A percentile compares a stretch with the other conserved stretches of the same genome.
Evolutionary conservation across 2,113 vertebrate genomes (phyloP).

Genomic region (Oplegnathus fasciatus): DNA sequence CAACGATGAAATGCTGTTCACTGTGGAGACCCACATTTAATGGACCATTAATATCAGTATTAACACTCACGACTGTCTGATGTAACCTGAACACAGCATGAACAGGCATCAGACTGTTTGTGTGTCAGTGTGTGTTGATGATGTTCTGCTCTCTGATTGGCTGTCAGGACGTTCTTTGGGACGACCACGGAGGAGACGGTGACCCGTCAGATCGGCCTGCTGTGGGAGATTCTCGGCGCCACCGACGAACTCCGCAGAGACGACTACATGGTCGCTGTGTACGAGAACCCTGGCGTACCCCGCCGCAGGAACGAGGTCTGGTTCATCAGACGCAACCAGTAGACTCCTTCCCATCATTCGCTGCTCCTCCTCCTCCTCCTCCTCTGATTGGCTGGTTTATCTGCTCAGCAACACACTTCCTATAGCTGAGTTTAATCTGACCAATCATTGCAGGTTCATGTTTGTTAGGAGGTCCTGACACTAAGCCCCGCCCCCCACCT

Average conservation of each 20-base stretch:
- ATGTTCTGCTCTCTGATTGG: constrained; percentile 46
- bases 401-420: not conserved
- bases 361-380: not conserved
- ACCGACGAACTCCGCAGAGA: constrained; percentile 68
- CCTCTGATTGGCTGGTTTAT: not conserved
- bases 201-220: constrained; percentile 80
- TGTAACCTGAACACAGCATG: too few species aligned
- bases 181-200: constrained; percentile 89
- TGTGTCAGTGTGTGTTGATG: not conserved
- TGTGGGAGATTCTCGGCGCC: constrained; percentile 86
- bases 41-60: too few species aligned
- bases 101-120: too few species aligned
- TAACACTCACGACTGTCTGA: too few species aligned
- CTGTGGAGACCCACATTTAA: too few species aligned
- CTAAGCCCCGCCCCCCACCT: not conserved
- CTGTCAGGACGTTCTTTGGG: constrained; percentile 86
- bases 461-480: not conserved
- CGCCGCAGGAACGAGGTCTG: constrained; percentile 90
- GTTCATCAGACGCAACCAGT: constrained; percentile 83
- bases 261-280: constrained; percentile 86
- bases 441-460: constrained; percentile 13
- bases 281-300: constrained; percentile 87
- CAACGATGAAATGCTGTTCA: too few species aligned
- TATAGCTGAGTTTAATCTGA: not conserved
- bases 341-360: constrained; percentile 24